These are phyloP conservation scores for Cryptocephalus primarius DNA, from an alignment of 2,888 invertebrate genomes.

Conservation along the genomic window DNA sequence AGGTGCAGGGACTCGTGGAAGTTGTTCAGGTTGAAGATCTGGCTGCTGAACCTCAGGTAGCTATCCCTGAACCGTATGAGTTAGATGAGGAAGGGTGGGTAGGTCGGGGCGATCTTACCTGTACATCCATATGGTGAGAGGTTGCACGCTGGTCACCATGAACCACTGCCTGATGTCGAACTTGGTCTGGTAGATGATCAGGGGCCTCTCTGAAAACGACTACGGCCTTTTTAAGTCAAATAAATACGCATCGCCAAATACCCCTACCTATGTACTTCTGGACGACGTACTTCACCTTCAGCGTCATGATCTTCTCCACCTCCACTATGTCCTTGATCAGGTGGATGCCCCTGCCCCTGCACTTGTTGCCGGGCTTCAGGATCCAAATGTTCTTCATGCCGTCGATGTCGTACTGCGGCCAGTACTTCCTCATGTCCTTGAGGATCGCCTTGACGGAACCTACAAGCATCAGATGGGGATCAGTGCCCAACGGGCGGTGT, in stretches of 20 bases:
- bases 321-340: constrained; percentile 79
- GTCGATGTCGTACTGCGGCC: constrained; percentile 78
- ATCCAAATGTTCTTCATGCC: constrained; percentile 89
- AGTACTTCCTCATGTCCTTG: constrained; percentile 54
- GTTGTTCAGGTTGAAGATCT: constrained; percentile 74
- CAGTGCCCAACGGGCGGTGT: too few relatives aligned
- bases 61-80: constrained; percentile 67
- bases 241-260: background rate
- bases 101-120: too few relatives aligned
- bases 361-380: constrained; percentile 88
- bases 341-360: constrained; percentile 82
- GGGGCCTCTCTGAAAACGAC: constrained; percentile 63
- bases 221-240: constrained; percentile 14
- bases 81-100: too few relatives aligned
- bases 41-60: constrained; percentile 85
- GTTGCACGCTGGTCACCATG: constrained; percentile 80
- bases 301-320: constrained; percentile 58
- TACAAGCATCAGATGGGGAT: constrained; percentile 3
- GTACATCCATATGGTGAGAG: constrained; percentile 87
- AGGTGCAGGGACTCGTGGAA: constrained; percentile 89
- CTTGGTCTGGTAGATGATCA: constrained; percentile 82
- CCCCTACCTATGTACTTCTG: constrained; percentile 87
- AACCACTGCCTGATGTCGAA: constrained; percentile 97
- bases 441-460: constrained; percentile 50
- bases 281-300: constrained; percentile 75